Evolutionary conservation across 2,797 vertebrate genomes (phyloP).

Genomic region (Zalophus californianus): DNA sequence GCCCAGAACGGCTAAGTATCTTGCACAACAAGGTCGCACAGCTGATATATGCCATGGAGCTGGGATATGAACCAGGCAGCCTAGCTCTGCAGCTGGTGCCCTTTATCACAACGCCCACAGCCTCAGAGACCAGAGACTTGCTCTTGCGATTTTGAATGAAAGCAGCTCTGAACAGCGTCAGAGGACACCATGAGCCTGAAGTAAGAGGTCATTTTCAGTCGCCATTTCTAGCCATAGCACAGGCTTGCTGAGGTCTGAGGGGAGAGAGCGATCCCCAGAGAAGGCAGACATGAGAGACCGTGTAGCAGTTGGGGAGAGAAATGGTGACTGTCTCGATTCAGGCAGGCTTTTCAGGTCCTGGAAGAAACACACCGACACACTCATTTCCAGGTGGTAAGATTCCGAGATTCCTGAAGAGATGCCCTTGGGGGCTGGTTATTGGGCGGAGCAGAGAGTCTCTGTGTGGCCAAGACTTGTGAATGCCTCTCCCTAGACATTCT

Average conservation of each 20-base stretch:
- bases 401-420: background rate
- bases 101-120: background rate
- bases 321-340: background rate
- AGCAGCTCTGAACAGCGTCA: background rate
- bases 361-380: background rate
- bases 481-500: background rate
- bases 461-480: background rate
- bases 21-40: background rate
- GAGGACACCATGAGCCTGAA: background rate
- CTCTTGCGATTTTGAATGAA: background rate
- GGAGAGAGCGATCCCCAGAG: background rate
- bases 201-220: background rate
- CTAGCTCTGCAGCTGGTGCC: background rate
- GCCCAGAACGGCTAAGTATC: background rate
- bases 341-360: background rate
- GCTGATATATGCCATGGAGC: background rate
- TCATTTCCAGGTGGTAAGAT: background rate
- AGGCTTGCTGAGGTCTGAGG: background rate
- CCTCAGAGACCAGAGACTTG: background rate
- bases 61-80: background rate
- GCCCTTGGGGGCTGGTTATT: too few species aligned
- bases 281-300: background rate
- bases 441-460: background rate
- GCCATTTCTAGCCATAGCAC: background rate
- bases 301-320: background rate